Evolutionary conservation across 2,888 invertebrate genomes (phyloP).

Genomic region (Napeogenes inachia): DNA sequence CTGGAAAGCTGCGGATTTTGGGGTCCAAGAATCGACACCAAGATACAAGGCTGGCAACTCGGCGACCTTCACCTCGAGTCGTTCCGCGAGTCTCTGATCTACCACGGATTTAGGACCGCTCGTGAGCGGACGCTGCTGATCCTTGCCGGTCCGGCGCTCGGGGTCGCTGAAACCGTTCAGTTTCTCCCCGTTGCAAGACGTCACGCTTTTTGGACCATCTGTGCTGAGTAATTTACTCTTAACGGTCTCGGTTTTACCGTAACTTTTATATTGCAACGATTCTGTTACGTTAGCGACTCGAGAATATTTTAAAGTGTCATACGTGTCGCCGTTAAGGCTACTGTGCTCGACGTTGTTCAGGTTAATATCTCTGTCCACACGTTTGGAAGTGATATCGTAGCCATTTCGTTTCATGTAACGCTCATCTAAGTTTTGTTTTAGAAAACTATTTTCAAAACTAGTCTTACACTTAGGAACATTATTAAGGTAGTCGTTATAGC

Average conservation of each 20-base stretch:
- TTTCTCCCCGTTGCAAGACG: slow-evolving; percentile 71
- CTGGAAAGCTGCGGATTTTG: slow-evolving; percentile 80
- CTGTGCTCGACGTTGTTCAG: slow-evolving; percentile 66
- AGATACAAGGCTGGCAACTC: slow-evolving; percentile 84
- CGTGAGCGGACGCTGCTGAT: slow-evolving; percentile 59
- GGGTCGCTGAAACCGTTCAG: slow-evolving; percentile 57
- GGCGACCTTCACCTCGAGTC: slow-evolving; percentile 73
- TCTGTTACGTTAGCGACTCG: slow-evolving; percentile 73
- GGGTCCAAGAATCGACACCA: slow-evolving; percentile 85
- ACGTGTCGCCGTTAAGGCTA: slow-evolving; percentile 68
- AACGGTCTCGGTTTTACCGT: slow-evolving; percentile 71
- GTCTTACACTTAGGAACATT: slow-evolving; percentile 76
- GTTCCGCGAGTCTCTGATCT: slow-evolving; percentile 70
- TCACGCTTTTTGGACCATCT: slow-evolving; percentile 72
- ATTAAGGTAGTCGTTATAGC: slow-evolving; percentile 69
- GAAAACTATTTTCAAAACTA: slow-evolving; percentile 73
- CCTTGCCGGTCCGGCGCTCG: slow-evolving; percentile 60
- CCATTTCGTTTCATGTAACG: slow-evolving; percentile 69
- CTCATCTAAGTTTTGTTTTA: slow-evolving; percentile 69
- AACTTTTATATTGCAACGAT: slow-evolving; percentile 72
- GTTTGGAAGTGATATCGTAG: slow-evolving; percentile 59
- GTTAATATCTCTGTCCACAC: slow-evolving; percentile 67
- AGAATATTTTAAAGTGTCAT: slow-evolving; percentile 75
- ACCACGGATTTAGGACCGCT: slow-evolving; percentile 67
- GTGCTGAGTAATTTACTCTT: slow-evolving; percentile 72